phyloP scores from a whole-genome alignment of 2,888 invertebrate genomes.

The Rotaria magnacalcarata region DNA sequence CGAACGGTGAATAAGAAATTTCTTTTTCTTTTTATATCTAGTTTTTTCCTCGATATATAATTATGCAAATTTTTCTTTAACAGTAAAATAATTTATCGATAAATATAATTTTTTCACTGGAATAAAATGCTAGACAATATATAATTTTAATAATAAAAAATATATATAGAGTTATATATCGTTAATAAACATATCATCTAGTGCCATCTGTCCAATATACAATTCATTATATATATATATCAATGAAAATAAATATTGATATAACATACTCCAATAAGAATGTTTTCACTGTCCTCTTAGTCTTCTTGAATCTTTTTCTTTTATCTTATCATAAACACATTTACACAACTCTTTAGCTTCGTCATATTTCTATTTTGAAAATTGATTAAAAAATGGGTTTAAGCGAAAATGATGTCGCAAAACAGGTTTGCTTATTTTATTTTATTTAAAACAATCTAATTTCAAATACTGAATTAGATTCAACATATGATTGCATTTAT shows the following conservation, averaged over 20 bases:
- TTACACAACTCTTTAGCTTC: not conserved
- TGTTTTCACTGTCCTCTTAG: not conserved
- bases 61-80: no score
- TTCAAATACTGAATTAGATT: conserved; percentile 67
- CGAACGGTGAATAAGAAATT: no score
- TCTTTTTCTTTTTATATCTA: no score
- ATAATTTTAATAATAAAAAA: no score
- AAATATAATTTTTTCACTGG: no score
- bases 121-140: no score
- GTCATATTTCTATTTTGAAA: not conserved
- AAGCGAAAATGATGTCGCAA: not conserved
- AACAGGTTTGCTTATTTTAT: not conserved
- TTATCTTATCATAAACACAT: conserved; percentile 5
- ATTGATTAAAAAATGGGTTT: not conserved
- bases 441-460: no score
- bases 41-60: no score
- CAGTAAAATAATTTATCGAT: no score
- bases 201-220: not conserved
- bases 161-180: no score
- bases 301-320: not conserved
- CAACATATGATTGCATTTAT: conserved; percentile 99
- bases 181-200: not conserved
- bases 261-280: not conserved
- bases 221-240: no score
- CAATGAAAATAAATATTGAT: no score